Conservation (phyloP, 2,113 vertebrate genomes). For the Larimichthys polyactis region DNA sequence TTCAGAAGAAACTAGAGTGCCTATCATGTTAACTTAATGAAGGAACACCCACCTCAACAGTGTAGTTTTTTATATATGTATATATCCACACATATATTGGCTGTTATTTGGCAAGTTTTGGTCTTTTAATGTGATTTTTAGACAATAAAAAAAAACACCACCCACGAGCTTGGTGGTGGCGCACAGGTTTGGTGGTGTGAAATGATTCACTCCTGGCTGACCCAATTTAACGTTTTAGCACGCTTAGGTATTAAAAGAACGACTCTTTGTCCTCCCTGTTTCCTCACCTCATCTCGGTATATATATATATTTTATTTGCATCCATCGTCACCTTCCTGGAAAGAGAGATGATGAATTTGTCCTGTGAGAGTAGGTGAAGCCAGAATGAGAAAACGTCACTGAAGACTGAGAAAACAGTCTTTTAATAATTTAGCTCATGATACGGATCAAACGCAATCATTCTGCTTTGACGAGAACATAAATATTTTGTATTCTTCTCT, state of each 20-base stretch:
- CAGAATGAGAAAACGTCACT: slow-evolving; percentile 31
- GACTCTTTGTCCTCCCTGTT: slow-evolving; percentile 14
- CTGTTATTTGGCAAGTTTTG: slow-evolving; percentile 6
- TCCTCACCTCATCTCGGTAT: slow-evolving; percentile 23
- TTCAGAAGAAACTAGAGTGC: background rate
- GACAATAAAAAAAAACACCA: background rate
- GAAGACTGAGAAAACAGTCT: slow-evolving; percentile 18
- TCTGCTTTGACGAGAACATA: slow-evolving; percentile 52
- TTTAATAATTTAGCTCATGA: slow-evolving; percentile 7
- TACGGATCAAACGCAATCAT: slow-evolving; percentile 18
- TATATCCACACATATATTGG: too few relatives aligned
- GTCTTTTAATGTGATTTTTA: slow-evolving; percentile 16
- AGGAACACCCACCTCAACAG: background rate
- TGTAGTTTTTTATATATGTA: too few relatives aligned
- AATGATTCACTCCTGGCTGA: slow-evolving; percentile 22
- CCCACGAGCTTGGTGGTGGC: background rate
- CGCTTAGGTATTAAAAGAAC: slow-evolving; percentile 2
- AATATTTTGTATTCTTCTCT: slow-evolving; percentile 50
- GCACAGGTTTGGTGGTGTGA: slow-evolving; percentile 1
- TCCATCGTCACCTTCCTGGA: slow-evolving; percentile 20
- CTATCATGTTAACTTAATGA: background rate
- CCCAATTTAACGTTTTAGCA: slow-evolving; percentile 1
- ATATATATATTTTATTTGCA: slow-evolving; percentile 9
- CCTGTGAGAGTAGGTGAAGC: slow-evolving; percentile 19
- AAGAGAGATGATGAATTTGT: slow-evolving; percentile 32